Evolutionary conservation across 2,113 vertebrate genomes (phyloP), one percentile per base, ranked within the genome.

Genomic region (Plecturocebus donacophilus): DNA sequence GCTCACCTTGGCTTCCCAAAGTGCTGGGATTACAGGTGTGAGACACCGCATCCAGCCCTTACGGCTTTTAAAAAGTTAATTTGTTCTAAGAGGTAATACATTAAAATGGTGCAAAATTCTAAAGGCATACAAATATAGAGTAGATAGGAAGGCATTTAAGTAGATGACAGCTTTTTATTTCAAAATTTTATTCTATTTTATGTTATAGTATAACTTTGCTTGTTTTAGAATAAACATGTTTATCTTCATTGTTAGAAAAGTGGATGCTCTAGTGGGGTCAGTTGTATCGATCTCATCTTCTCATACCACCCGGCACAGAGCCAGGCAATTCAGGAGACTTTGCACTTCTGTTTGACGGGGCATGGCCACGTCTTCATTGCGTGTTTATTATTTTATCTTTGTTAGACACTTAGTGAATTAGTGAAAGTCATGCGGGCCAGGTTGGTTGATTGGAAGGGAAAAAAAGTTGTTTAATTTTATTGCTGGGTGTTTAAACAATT

Each of bases 401-500:
- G 66, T 56, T 77, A 77, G 90, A 73, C 76, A 79, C 56, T 12
- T 81, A 83, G 70, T 56, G 80, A 91, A 77, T 87, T 68, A 88
- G 35, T 49, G 54, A 92, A 85, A 91, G 52, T 81, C 45, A 42
- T 23, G 23, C 13, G 25, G 81, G 7, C 25, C 27, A 70, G 56
- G n/a, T 75, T 94, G 49, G 87, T 54, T 93, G 91, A 92, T 84
- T 92, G 71, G 47, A 75, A 95, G 45, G 23, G 68, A 38, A 58
- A 47, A 87, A 79, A 64, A 75, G 40, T 85, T 81, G 6, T 87
- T 85, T 95, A 40, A 90, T 95, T 91, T 96, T 93, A 80, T 80
- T 71, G 91, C 54, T 47, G 12, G 27, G 30, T 30, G 71, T 85
- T 93, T 87, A 90, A 96, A 87, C 49, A 93, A 91, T 97, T 90